These are phyloP conservation scores for Spatulosminthurus flaviceps DNA, from an alignment of 2,888 invertebrate genomes.

Conservation along the genomic window DNA sequence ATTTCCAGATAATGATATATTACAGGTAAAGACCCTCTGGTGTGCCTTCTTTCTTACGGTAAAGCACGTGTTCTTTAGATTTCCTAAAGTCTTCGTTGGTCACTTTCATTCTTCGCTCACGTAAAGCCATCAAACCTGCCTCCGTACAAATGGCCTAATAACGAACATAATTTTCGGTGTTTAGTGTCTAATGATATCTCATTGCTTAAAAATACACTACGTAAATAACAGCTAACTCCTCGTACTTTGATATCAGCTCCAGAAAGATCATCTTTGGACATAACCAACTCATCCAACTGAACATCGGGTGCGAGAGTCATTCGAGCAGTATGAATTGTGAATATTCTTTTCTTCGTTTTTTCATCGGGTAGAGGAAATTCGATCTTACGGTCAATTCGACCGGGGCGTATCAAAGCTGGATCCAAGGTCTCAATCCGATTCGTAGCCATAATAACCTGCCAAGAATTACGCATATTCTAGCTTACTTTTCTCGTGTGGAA, in stretches of 20 bases:
- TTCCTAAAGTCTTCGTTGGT: slow-evolving; percentile 99
- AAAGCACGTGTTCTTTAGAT: slow-evolving; percentile 98
- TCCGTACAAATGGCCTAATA: slow-evolving; percentile 97
- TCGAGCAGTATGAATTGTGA: slow-evolving; percentile 97
- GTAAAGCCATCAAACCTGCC: slow-evolving; percentile 95
- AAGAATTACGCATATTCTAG: too few relatives aligned
- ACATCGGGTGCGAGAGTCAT: slow-evolving; percentile 99
- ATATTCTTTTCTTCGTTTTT: slow-evolving; percentile 95
- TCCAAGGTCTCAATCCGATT: slow-evolving; percentile 98
- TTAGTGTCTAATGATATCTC: neutral
- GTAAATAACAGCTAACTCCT: too few relatives aligned
- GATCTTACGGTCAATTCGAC: slow-evolving; percentile 98
- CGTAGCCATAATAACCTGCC: slow-evolving; percentile 93
- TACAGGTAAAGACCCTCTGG: slow-evolving; percentile 98
- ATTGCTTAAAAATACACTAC: too few relatives aligned
- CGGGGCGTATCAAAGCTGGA: slow-evolving; percentile 97
- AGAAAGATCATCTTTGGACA: slow-evolving; percentile 99
- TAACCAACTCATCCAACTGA: slow-evolving; percentile 94
- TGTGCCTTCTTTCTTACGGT: slow-evolving; percentile 98
- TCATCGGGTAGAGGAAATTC: slow-evolving; percentile 99
- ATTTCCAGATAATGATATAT: too few relatives aligned
- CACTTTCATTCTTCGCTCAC: slow-evolving; percentile 99
- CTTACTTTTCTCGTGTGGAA: too few relatives aligned
- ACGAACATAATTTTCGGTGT: slow-evolving; percentile 50
- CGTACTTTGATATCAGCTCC: slow-evolving; percentile 93